Base-by-base conservation (phyloP, 2,113 vertebrate species). In the Xerus inauris region DNA sequence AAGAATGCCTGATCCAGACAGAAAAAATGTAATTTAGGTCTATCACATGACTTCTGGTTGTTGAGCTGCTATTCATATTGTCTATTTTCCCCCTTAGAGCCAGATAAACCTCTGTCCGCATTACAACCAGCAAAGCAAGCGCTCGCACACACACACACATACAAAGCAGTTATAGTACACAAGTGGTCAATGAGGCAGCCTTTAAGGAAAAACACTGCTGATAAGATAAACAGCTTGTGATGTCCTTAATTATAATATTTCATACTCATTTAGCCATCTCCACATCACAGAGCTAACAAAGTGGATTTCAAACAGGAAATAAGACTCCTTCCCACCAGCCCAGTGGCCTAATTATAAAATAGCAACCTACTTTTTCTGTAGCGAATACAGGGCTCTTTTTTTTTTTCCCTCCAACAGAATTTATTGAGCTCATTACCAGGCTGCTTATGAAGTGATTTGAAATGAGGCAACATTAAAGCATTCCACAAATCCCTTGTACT, bases 401-500 rank as follows among this genome's bases (percentile, higher is more conserved):
- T 98, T 98, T 95, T 97, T 97, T 96, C 89, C 59, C 95, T 97
- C 92, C 94, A 96, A 91, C 96, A 98, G 96, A 99, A 98, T 99
- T 98, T 98, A 98, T 99, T 98, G 98, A 99, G 98, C 99, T 99
- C 99, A 99, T 99, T 99, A 99, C 98, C 98, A 98, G 98, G 94
- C 97, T 98, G 98, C 99, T 98, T 99, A 99, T 99, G 98, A 99
- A 99, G 98, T 98, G 98, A 98, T 99, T 99, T 99, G 98, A 99
- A 99, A 99, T 98, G 98, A 98, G 98, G 98, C 98, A 98, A 98
- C 99, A 99, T 99, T 98, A 99, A 99, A 98, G 98, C 98, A 97
- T 98, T 98, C 97, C 98, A 98, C 99, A 99, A 99, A 99, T 99
- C 98, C 98, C 98, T 98, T 98, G 98, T 98, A 99, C 98, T 99